Evolutionary conservation across 2,113 vertebrate species (phyloP).

Genomic region (Amphiprion percula): DNA sequence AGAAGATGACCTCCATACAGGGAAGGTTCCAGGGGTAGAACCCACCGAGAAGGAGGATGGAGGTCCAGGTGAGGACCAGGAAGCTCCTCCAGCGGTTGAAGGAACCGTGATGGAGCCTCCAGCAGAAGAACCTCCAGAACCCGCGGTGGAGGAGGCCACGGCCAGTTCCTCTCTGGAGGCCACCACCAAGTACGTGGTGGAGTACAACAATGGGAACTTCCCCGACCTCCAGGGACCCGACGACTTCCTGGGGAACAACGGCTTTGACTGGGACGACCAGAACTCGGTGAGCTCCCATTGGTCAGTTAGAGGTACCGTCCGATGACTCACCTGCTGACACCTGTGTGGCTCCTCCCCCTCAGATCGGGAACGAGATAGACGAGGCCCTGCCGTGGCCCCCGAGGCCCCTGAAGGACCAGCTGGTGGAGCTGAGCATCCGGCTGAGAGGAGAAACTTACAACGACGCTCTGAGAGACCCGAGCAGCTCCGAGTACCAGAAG

Average conservation of each 20-base stretch:
- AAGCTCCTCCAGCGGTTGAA: neutral
- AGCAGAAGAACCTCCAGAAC: conserved; percentile 37
- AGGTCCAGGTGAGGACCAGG: conserved; percentile 1
- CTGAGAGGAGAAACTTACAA: conserved; percentile 87
- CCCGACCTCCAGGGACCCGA: conserved; percentile 26
- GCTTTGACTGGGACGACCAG: conserved; percentile 52
- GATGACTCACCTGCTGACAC: no score
- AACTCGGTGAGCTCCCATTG: conserved; percentile 63
- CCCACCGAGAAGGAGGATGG: conserved; percentile 3
- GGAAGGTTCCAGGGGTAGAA: neutral
- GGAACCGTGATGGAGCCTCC: neutral
- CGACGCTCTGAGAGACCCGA: conserved; percentile 86
- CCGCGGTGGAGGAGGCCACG: conserved; percentile 30
- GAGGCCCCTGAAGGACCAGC: conserved; percentile 82
- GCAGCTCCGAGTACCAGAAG: conserved; percentile 78
- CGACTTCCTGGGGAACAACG: conserved; percentile 56
- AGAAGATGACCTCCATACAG: conserved; percentile 10
- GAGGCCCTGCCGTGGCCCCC: conserved; percentile 71
- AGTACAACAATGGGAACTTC: conserved; percentile 78
- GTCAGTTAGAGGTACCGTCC: neutral
- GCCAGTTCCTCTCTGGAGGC: neutral
- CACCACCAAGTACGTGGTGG: conserved; percentile 38
- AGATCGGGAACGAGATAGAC: conserved; percentile 93
- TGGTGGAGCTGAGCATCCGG: conserved; percentile 90
- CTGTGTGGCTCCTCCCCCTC: neutral